Evolutionary conservation across 2,113 vertebrate species (phyloP), one percentile per base, ranked within the genome.

Genomic region (Lasiurus cinereus): DNA sequence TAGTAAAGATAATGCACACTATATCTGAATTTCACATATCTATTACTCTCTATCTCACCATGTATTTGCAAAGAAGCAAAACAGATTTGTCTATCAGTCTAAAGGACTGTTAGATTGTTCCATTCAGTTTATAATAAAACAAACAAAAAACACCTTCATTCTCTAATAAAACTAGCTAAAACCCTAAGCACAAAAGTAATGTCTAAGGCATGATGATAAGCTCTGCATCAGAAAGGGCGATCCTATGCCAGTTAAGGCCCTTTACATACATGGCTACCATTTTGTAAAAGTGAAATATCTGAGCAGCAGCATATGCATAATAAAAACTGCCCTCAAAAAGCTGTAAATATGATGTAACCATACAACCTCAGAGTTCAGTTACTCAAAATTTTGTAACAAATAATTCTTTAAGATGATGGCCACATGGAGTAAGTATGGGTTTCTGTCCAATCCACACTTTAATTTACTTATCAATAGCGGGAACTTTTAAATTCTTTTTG

Each of bases 391-490:
- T 83, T 91, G 2, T 12, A 95, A 87, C 48, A 83, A 88, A 90
- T 73, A 16, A 89, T 11, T 67, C 27, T 59, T 80, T 69, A 52
- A 94, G 62, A 85, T 69, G n/a, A 77, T 31, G 18, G 66, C 9
- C 54, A 92, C 94, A 94, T 66, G 39, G 19, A 95, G 14, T 69
- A 54, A 91, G 36, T 43, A 94, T 3, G 9, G 21, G 31, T 24
- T 93, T 93, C 54, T 94, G 31, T 67, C 14, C n/a, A 92, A 88
- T 72, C 21, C 18, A 48, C 2, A 90, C 18, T 27, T 95, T 72
- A 77, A 85, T 86, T 82, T 66, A 88, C 29, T 83, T 93, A 87
- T 70, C 39, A 90, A 91, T 78, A 90, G 86, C 70, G 67, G 76
- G 18, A 70, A 67, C 27, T 67, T 31, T 88, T 80, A 70, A 84